Evolutionary conservation across 1,140 invertebrate genomes (phyloP).

Genomic region (Colletes gigas): DNA sequence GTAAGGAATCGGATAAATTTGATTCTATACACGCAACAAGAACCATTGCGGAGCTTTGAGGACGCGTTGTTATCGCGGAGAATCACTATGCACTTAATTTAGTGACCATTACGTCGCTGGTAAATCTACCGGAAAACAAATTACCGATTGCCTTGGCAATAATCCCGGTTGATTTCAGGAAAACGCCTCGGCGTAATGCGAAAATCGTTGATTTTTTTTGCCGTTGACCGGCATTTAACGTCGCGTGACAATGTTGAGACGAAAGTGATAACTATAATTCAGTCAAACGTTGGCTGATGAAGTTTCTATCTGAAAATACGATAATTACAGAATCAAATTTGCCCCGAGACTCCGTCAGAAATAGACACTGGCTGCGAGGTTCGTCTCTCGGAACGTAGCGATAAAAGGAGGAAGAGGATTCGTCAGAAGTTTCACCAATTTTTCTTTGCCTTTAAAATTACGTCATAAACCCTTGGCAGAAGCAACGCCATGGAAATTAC

Average conservation of each 20-base stretch:
- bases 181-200: slow-evolving; percentile 17
- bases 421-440: not conserved
- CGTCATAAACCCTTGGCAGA: too few relatives aligned
- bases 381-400: not conserved
- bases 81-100: slow-evolving; percentile 38
- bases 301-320: slow-evolving; percentile 41
- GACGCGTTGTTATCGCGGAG: slow-evolving; percentile 13
- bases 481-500: too few relatives aligned
- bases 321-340: slow-evolving; percentile 48
- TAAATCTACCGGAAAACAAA: slow-evolving; percentile 65
- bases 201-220: slow-evolving; percentile 35
- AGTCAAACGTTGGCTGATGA: slow-evolving; percentile 34
- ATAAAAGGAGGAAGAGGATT: slow-evolving; percentile 28
- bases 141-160: slow-evolving; percentile 70
- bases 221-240: slow-evolving; percentile 27
- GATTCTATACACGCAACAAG: not conserved
- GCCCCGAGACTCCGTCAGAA: slow-evolving; percentile 20
- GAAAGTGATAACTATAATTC: slow-evolving; percentile 48
- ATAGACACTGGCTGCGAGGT: slow-evolving; percentile 17
- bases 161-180: slow-evolving; percentile 57
- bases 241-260: slow-evolving; percentile 48
- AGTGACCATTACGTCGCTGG: slow-evolving; percentile 24
- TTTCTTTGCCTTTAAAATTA: too few relatives aligned
- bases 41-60: not conserved
- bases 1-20: not conserved